These are phyloP conservation scores for Chelidonichthys spinosus DNA, from an alignment of 2,797 vertebrate genomes.

Conservation along the genomic window DNA sequence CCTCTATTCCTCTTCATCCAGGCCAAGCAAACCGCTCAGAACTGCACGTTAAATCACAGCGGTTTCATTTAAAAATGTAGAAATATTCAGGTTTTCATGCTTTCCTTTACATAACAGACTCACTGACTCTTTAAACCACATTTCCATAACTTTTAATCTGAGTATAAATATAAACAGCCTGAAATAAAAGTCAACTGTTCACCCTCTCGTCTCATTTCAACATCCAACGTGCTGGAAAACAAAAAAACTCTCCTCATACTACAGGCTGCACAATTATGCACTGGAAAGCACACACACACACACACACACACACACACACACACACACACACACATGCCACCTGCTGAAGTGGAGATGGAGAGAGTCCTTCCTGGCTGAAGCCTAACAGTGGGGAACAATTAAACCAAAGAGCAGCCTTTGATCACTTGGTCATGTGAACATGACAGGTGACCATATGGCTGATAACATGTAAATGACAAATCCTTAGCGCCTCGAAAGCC, in stretches of 20 bases:
- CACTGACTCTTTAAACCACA: background rate
- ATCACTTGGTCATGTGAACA: slow-evolving; percentile 92
- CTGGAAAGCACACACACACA: slow-evolving; percentile 35
- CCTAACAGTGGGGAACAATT: slow-evolving; percentile 94
- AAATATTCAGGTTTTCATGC: too few relatives aligned
- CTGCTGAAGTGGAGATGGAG: slow-evolving; percentile 94
- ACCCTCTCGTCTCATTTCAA: slow-evolving; percentile 9
- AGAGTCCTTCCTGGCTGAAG: slow-evolving; percentile 85
- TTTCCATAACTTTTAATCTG: background rate
- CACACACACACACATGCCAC: slow-evolving; percentile 67
- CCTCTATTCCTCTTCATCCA: slow-evolving; percentile 35
- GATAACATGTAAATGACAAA: slow-evolving; percentile 84
- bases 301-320: slow-evolving; percentile 16
- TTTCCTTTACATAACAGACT: too few relatives aligned
- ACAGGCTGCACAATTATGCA: slow-evolving; percentile 40
- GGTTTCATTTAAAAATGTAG: too few relatives aligned
- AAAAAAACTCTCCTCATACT: slow-evolving; percentile 31
- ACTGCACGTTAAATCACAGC: slow-evolving; percentile 34
- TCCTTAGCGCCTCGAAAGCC: slow-evolving; percentile 70
- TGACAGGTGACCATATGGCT: slow-evolving; percentile 95
- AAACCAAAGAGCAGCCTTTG: slow-evolving; percentile 93
- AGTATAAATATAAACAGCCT: background rate
- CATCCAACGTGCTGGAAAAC: slow-evolving; percentile 3
- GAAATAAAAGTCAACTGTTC: background rate
- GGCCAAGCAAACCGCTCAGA: slow-evolving; percentile 17